phyloP scores from a whole-genome alignment of 2,888 invertebrate species.

The Priocnemis perturbator region DNA sequence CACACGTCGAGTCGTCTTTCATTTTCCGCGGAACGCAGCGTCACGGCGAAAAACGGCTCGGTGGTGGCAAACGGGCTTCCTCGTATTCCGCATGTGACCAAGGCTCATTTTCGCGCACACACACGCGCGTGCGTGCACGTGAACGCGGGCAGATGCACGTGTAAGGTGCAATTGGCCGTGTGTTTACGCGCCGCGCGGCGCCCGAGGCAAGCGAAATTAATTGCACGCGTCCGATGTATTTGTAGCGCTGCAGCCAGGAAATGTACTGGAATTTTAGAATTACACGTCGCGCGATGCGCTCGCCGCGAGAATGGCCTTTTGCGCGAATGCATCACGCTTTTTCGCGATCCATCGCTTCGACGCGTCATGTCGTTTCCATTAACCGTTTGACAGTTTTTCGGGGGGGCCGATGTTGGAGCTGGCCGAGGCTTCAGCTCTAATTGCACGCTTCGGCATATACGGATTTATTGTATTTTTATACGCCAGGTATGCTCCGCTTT shows the following conservation, averaged over 20 bases:
- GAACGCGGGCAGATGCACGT: no score
- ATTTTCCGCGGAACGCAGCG: neutral
- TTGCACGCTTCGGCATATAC: no score
- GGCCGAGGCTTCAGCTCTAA: no score
- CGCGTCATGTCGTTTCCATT: neutral
- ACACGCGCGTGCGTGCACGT: no score
- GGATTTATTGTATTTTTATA: no score
- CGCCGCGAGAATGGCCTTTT: neutral
- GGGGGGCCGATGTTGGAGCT: no score
- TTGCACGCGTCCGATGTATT: conserved; percentile 16
- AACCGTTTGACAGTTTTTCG: neutral
- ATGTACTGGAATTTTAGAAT: conserved; percentile 11
- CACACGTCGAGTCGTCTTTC: conserved; percentile 7
- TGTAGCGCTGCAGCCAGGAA: neutral
- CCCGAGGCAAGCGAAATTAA: conserved; percentile 23
- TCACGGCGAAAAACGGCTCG: conserved; percentile 8
- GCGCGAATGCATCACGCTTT: neutral
- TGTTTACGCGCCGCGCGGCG: neutral
- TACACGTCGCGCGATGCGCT: neutral
- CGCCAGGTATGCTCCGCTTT: no score
- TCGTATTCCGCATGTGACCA: conserved; percentile 23
- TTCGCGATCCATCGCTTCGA: no score
- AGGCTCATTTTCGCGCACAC: conserved; percentile 9
- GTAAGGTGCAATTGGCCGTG: neutral
- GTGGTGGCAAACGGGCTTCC: conserved; percentile 6